Conservation (phyloP, 2,797 vertebrate species). For the Sparus aurata region DNA sequence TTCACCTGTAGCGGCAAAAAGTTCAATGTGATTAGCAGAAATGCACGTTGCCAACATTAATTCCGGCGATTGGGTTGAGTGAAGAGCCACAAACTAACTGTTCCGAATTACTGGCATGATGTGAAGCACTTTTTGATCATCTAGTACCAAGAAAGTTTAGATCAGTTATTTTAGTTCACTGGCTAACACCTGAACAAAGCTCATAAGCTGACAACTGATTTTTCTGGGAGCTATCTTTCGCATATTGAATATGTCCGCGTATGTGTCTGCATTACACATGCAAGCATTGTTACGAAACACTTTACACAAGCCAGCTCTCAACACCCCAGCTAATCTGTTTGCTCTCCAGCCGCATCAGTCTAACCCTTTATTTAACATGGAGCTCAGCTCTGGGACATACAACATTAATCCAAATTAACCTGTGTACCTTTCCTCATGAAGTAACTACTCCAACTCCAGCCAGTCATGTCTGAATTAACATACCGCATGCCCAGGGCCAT, state of each 20-base stretch:
- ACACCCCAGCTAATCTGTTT: slow-evolving; percentile 35
- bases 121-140: neutral
- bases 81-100: no score
- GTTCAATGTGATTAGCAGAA: no score
- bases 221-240: neutral
- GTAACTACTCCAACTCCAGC: slow-evolving; percentile 12
- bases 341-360: slow-evolving; percentile 28
- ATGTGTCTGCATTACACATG: neutral
- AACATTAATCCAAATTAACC: slow-evolving; percentile 61
- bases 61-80: no score
- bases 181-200: neutral
- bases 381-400: slow-evolving; percentile 21
- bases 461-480: slow-evolving; percentile 33
- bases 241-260: slow-evolving; percentile 4
- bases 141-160: neutral
- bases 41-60: no score
- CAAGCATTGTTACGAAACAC: neutral
- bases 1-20: no score
- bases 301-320: slow-evolving; percentile 7
- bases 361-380: slow-evolving; percentile 54
- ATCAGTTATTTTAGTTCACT: neutral
- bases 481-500: slow-evolving; percentile 6
- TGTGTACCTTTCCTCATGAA: slow-evolving; percentile 24
- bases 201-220: neutral
- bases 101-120: neutral